These are phyloP conservation scores for Onychostruthus taczanowskii DNA, from an alignment of 2,113 vertebrate genomes.

Conservation along the genomic window DNA sequence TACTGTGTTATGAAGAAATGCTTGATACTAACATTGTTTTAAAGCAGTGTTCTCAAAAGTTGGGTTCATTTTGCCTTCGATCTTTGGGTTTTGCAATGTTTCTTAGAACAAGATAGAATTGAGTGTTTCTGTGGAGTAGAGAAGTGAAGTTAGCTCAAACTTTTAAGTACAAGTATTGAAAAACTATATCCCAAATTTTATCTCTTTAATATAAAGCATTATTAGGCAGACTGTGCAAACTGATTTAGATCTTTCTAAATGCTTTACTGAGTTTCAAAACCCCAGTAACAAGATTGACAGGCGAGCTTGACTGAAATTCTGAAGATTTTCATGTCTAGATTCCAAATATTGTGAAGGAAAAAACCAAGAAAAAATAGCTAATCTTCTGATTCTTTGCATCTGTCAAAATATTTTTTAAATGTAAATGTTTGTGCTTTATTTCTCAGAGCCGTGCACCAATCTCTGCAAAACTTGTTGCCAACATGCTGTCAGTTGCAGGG, in stretches of 20 bases:
- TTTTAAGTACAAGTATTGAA: neutral
- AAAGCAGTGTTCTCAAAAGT: neutral
- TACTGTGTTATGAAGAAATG: neutral
- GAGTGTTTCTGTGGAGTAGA: neutral
- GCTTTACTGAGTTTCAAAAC: neutral
- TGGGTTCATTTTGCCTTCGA: neutral
- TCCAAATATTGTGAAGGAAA: neutral
- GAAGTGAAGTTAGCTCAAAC: neutral
- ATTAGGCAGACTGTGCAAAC: neutral
- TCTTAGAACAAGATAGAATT: neutral
- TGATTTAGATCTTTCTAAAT: neutral
- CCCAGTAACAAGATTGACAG: neutral
- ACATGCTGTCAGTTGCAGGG: conserved; percentile 94
- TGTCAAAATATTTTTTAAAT: neutral
- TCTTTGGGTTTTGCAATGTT: neutral
- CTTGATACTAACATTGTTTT: neutral
- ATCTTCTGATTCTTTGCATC: neutral
- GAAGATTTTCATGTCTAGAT: neutral
- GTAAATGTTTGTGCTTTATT: conserved; percentile 26
- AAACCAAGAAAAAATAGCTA: neutral
- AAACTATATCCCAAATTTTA: neutral
- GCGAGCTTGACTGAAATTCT: neutral
- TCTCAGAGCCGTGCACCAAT: conserved; percentile 91
- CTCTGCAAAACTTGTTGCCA: conserved; percentile 95
- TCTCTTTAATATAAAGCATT: neutral